Conservation (phyloP, 2,797 vertebrate genomes). For the Mormyrops boulengeri region DNA sequence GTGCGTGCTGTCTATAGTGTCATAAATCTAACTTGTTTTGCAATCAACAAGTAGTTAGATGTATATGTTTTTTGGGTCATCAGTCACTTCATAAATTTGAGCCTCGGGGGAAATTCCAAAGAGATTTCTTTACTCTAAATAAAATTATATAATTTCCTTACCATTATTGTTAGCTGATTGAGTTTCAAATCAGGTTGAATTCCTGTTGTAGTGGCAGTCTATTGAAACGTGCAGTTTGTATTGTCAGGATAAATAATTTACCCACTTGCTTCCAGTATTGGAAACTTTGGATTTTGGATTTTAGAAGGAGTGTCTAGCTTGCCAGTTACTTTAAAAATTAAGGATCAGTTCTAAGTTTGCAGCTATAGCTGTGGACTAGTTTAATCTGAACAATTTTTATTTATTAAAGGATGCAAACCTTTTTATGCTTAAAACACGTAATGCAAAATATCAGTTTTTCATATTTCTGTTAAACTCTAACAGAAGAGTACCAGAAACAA, state of each 20-base stretch:
- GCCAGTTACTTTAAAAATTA: background rate
- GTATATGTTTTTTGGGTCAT: background rate
- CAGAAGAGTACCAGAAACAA: background rate
- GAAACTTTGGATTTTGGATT: background rate
- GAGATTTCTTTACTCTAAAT: background rate
- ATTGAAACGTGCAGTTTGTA: background rate
- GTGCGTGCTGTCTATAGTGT: background rate
- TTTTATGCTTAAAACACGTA: background rate
- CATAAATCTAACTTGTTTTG: background rate
- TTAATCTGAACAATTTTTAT: background rate
- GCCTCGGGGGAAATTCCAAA: background rate
- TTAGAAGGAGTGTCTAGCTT: background rate
- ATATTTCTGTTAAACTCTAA: background rate
- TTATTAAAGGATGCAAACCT: background rate
- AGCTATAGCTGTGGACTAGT: background rate
- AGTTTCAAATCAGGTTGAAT: background rate
- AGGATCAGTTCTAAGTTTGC: background rate
- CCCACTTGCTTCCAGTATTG: background rate
- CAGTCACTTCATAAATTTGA: background rate
- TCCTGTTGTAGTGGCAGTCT: background rate
- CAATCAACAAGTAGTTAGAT: background rate
- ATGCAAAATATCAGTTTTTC: background rate
- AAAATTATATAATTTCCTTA: background rate
- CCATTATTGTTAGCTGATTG: background rate
- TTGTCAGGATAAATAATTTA: background rate